Percentiles rank a stretch among this genome's conserved stretches.
phyloP scores from a whole-genome alignment of 30 jellyfish, hydroid and myxozoan genomes.

The Cassiopea andromeda region DNA sequence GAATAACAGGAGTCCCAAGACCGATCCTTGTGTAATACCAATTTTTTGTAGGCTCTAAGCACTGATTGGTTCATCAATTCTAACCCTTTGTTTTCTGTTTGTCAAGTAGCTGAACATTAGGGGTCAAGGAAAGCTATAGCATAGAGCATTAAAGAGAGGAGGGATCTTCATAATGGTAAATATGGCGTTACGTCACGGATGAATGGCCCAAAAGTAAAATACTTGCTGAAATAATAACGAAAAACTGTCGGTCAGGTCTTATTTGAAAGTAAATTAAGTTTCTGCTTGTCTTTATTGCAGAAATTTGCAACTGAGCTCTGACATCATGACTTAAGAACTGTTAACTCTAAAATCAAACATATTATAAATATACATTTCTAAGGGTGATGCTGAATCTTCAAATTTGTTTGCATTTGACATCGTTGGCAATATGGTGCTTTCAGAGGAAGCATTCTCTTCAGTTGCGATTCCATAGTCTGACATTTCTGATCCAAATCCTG shows the following conservation, averaged over 20 bases:
- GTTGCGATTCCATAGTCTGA: background rate
- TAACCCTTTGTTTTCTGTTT: background rate
- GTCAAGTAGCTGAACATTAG: background rate
- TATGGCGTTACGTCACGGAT: too few species aligned
- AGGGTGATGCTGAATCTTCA: constrained; percentile 3
- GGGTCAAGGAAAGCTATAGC: too few species aligned
- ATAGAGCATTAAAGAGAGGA: too few species aligned
- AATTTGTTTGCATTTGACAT: background rate
- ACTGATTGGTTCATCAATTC: background rate
- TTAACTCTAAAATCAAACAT: constrained; percentile 13
- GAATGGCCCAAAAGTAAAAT: too few species aligned
- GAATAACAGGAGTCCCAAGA: background rate
- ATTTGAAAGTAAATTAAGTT: too few species aligned
- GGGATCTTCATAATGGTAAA: too few species aligned
- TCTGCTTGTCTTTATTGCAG: too few species aligned
- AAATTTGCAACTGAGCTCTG: background rate
- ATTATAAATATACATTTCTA: background rate
- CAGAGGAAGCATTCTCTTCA: background rate
- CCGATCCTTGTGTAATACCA: background rate
- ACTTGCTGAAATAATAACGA: too few species aligned
- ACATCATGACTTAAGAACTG: background rate
- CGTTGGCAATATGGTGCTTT: constrained; percentile 2
- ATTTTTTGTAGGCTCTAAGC: background rate
- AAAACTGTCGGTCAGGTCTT: too few species aligned
- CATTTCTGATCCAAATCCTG: background rate